A percentile compares a stretch with the other conserved stretches of the same genome.
Conservation (phyloP, 2,113 vertebrate genomes). For the Mustela nigripes region DNA sequence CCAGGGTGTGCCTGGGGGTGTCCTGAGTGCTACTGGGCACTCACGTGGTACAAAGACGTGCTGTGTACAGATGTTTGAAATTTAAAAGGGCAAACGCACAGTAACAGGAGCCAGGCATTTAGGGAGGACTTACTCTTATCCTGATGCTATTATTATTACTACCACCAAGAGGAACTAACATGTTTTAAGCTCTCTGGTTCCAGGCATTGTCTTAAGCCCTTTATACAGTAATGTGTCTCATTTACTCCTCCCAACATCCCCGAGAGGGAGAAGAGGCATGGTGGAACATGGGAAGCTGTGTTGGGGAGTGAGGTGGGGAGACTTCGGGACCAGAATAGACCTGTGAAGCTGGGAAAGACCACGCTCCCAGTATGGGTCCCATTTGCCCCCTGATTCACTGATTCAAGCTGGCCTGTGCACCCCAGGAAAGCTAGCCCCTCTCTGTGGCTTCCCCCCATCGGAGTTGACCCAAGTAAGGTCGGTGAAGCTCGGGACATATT, state of each 20-base stretch:
- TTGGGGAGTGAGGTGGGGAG: rapidly evolving
- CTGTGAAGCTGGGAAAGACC: background rate
- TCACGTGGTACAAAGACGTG: background rate
- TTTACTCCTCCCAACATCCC: background rate
- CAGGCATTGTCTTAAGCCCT: background rate
- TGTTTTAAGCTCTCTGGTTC: background rate
- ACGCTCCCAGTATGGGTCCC: background rate
- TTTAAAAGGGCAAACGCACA: background rate
- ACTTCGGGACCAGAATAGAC: background rate
- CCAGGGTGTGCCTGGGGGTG: background rate
- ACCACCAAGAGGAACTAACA: background rate
- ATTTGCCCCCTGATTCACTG: background rate
- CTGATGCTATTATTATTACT: background rate
- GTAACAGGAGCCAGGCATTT: background rate
- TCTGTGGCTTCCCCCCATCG: background rate
- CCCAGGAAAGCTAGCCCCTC: background rate
- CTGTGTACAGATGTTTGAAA: background rate
- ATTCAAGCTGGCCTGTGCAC: background rate
- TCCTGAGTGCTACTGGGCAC: background rate
- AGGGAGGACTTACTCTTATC: background rate
- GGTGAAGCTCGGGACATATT: background rate
- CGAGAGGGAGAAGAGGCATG: background rate
- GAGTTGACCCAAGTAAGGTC: background rate
- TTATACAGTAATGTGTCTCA: background rate
- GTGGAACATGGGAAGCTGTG: background rate